Conservation (phyloP, 2,113 vertebrate species). For the Saguinus imperator region DNA sequence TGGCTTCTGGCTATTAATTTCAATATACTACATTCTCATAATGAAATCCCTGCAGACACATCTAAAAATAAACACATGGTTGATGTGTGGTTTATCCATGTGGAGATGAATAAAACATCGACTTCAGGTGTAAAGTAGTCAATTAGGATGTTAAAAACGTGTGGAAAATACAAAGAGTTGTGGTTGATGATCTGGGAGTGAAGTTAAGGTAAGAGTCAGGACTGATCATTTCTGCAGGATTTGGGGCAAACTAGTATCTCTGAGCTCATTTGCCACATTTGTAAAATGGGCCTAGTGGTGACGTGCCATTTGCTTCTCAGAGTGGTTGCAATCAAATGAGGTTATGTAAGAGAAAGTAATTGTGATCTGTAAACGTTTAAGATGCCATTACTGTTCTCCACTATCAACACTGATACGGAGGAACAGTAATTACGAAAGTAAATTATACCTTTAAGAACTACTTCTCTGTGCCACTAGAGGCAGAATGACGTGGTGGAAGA, state of each 20-base stretch:
- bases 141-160: slow-evolving; percentile 51
- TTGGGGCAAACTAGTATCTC: background rate
- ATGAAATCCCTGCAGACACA: slow-evolving; percentile 57
- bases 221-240: background rate
- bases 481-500: background rate
- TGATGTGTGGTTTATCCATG: slow-evolving; percentile 38
- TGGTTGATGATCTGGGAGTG: slow-evolving; percentile 7
- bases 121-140: slow-evolving; percentile 52
- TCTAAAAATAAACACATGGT: slow-evolving; percentile 59
- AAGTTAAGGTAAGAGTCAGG: slow-evolving; percentile 17
- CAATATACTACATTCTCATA: slow-evolving; percentile 17
- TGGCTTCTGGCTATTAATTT: slow-evolving; percentile 57
- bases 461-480: background rate
- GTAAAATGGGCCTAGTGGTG: background rate
- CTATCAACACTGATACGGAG: background rate
- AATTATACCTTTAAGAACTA: background rate
- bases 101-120: slow-evolving; percentile 66
- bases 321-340: background rate
- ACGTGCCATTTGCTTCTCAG: background rate
- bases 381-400: background rate
- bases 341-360: background rate
- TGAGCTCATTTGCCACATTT: background rate
- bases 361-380: background rate
- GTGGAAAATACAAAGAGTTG: slow-evolving; percentile 49
- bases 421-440: background rate